Conservation (phyloP, 2,797 vertebrate species). For the Parauchenoglanis ngamensis region DNA sequence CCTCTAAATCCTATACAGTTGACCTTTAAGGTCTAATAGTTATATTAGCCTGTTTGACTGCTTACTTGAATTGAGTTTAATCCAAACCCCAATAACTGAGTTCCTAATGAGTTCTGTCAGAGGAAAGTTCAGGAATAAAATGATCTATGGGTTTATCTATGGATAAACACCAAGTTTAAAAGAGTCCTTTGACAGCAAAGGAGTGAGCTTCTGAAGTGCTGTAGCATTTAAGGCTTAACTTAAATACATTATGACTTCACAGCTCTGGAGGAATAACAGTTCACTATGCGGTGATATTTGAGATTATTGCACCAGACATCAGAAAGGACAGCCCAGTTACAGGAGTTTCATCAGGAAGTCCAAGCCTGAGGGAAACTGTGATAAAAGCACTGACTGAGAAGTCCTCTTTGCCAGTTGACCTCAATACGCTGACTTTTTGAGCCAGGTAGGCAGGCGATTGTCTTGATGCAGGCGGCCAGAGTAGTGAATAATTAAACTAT, state of each 20-base stretch:
- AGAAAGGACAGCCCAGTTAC: conserved; percentile 63
- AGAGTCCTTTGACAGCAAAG: neutral
- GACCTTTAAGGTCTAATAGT: neutral
- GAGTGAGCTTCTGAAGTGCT: neutral
- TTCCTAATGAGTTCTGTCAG: neutral
- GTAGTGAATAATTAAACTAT: conserved; percentile 36
- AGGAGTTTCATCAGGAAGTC: conserved; percentile 58
- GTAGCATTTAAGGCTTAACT: neutral
- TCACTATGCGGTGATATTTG: conserved; percentile 81
- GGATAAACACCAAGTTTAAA: neutral
- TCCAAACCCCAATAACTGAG: neutral
- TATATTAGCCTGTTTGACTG: neutral
- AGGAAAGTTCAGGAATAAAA: neutral
- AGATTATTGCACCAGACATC: conserved; percentile 69
- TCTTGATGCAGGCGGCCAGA: conserved; percentile 5
- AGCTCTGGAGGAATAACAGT: conserved; percentile 83
- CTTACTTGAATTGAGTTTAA: neutral
- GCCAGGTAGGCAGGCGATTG: conserved; percentile 67
- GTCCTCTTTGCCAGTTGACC: conserved; percentile 78
- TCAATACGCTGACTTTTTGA: conserved; percentile 80
- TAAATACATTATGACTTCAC: conserved; percentile 10
- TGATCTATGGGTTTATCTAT: too few species aligned
- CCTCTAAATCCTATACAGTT: too few species aligned
- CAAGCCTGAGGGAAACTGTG: conserved; percentile 79
- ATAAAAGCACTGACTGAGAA: conserved; percentile 80